Evolutionary conservation across 2,797 vertebrate genomes (phyloP).

Genomic region (Coluber constrictor): DNA sequence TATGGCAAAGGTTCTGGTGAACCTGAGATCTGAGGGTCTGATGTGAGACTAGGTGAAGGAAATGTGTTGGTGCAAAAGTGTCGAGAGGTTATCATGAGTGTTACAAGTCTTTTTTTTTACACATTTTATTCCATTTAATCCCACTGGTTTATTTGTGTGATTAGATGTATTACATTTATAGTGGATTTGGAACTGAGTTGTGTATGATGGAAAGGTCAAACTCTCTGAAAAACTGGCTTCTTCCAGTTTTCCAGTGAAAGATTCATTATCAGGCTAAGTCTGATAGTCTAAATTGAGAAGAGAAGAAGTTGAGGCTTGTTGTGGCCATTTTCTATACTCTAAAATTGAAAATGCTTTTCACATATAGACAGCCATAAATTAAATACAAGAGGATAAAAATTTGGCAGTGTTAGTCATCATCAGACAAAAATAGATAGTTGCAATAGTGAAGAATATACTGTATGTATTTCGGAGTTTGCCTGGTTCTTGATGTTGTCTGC

Average conservation of each 20-base stretch:
- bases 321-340: background rate
- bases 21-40: background rate
- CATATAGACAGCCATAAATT: background rate
- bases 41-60: background rate
- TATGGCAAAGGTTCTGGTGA: background rate
- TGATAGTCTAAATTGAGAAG: background rate
- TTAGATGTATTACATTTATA: background rate
- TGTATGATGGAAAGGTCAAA: background rate
- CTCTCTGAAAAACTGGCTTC: background rate
- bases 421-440: background rate
- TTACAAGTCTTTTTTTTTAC: background rate
- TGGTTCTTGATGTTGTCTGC: background rate
- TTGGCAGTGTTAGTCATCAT: background rate
- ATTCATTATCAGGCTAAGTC: background rate
- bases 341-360: background rate
- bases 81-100: background rate
- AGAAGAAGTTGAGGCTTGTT: background rate
- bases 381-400: background rate
- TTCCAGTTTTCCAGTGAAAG: background rate
- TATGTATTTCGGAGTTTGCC: background rate
- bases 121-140: background rate
- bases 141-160: background rate
- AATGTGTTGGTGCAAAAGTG: background rate
- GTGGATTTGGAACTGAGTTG: background rate
- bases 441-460: background rate